A percentile compares a stretch with the other conserved stretches of the same genome.
These are phyloP conservation scores for Pantala flavescens DNA, from an alignment of 1,140 invertebrate genomes.

Conservation along the genomic window DNA sequence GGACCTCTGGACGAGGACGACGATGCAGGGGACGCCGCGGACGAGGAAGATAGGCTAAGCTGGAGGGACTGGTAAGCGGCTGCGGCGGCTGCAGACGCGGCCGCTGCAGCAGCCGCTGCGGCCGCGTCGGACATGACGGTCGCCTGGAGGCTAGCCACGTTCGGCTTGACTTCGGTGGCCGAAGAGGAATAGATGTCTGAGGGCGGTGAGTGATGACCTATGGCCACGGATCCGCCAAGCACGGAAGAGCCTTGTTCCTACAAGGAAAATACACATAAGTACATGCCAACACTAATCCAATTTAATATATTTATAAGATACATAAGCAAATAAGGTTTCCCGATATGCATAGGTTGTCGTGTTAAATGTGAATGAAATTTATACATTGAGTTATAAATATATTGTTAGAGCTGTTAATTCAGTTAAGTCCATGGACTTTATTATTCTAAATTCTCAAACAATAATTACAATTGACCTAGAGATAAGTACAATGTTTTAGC, in stretches of 20 bases:
- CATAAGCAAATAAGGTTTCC: too few species aligned
- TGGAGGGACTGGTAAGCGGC: conserved; percentile 22
- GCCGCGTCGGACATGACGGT: conserved; percentile 25
- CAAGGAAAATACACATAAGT: too few species aligned
- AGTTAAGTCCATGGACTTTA: too few species aligned
- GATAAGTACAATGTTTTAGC: too few species aligned
- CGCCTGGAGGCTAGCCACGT: conserved; percentile 25
- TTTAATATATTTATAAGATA: not conserved
- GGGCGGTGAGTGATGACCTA: conserved; percentile 19
- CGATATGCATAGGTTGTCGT: too few species aligned
- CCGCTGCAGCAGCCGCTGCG: conserved; percentile 24
- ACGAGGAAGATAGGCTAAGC: conserved; percentile 17
- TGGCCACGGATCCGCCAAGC: conserved; percentile 21
- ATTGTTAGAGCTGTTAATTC: too few species aligned
- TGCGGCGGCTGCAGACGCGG: conserved; percentile 15
- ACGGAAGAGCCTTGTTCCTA: not conserved
- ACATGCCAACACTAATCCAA: not conserved
- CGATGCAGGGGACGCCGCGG: not conserved
- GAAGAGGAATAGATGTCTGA: conserved; percentile 18
- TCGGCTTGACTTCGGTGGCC: conserved; percentile 25
- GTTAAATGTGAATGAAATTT: too few species aligned
- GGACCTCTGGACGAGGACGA: not conserved
- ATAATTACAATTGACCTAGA: too few species aligned
- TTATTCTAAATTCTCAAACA: too few species aligned
- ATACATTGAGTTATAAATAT: too few species aligned